Evolutionary conservation across 1,140 invertebrate genomes (phyloP), one percentile per base, ranked within the genome.

Genomic region (Zaprionus ghesquierei): DNA sequence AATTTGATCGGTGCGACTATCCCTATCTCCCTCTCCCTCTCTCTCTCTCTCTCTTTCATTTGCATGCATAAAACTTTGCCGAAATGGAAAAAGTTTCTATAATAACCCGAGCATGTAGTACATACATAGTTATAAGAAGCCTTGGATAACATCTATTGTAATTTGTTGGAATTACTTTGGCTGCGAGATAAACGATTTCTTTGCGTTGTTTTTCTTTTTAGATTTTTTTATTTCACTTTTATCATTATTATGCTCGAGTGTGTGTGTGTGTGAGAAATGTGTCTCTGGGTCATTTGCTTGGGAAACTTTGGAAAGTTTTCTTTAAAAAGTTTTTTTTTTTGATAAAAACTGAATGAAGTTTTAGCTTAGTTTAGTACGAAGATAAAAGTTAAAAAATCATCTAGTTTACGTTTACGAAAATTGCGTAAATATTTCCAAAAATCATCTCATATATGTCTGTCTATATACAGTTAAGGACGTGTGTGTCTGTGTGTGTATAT

Each of bases 81-180:
- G 49, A 78, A 80, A 80, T 80, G 71, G 71, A 75, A 80, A 79
- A 80, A 80, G 29, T 80, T 80, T 75, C 60, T n/a, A 75, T 80
- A 78, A 80, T 80, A 80, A 78, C 71, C 65, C 61, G 53, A 33
- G 65, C 69, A 74, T 77, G 65, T 74, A 38, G 13, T 41, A 41
- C 35, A 33, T 33, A 38, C 35, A 41, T 44, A 69, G 75, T 80
- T 80, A 77, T 80, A 70, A 80, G 71, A 63, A 50, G 53, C 65
- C 50, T 44, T 58, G 56, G 69, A 75, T 61, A 49, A 59, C 59
- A 76, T 79, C 74, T 79, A 64, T 49, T 35, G 61, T 70, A 79
- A 79, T 79, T 77, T 77, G 70, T 64, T 58, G 31, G 58, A 74
- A 77, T 79, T 75, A 77, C 64, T 73, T 79, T 66, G 54, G 49